Evolutionary conservation across 2,113 vertebrate genomes (phyloP), one percentile per base, ranked within the genome.

Genomic region (Tragulus kanchil): DNA sequence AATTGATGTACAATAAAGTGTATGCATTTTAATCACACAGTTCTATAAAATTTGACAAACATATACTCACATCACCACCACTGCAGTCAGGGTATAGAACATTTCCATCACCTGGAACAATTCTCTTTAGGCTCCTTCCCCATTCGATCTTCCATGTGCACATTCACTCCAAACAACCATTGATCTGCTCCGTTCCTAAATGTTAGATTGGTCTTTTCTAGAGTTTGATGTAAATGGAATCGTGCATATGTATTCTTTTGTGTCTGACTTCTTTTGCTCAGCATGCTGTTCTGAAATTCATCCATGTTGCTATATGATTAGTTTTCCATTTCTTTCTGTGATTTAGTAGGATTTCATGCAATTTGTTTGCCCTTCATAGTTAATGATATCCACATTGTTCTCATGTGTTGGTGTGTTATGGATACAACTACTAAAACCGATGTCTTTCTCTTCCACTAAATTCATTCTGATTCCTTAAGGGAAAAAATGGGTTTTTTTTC

Each of bases 401-500:
- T 65, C 50, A 8, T 61, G 14, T 62, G 81, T 84, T 16, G 3
- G 6, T 81, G 58, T 81, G 15, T 89, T 81, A 42, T 21, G 23
- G 52, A 45, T 26, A 61, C 54, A 93, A 48, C 64, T 75, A 69
- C 73, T 86, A 19, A 52, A 92, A 94, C n/a, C n/a, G n/a, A n/a
- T 50, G 26, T 69, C 67, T 65, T 56, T 90, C 50, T 82, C 48
- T 87, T 58, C 42, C 28, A 58, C 71, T 65, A 50, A 42, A 52
- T 50, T 71, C 23, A 88, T 61, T 85, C 17, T 82, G 17, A 85
- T 65, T 82, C 17, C 50, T 77, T 42, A 28, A 65, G 28, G 15
- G 9, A 28, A 92, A 69, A 82, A 62, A 48, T 64, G 17, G 12
- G 28, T 87, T 89, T 28, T n/a, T 85, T 96, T 91, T 83, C 73